Percentiles rank a stretch among this genome's conserved stretches.
phyloP scores from a whole-genome alignment of 1,140 invertebrate species.

The Zaprionus ornatus region DNA sequence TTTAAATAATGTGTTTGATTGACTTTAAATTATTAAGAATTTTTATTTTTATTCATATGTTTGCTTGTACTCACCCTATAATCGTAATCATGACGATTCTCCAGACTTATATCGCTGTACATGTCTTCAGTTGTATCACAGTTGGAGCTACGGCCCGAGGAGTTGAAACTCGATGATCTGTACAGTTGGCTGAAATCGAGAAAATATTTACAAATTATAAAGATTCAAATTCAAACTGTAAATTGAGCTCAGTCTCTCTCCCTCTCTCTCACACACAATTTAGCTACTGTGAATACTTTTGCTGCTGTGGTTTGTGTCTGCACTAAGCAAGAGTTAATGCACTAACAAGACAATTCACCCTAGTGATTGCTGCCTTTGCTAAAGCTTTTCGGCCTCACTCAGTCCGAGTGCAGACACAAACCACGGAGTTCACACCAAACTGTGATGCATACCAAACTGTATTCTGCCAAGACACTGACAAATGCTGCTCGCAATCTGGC shows the following conservation, averaged over 20 bases:
- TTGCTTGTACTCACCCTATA: constrained; percentile 89
- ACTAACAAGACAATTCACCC: no score
- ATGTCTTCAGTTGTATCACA: constrained; percentile 95
- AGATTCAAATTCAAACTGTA: not conserved
- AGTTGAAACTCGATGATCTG: constrained; percentile 95
- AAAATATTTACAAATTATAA: not conserved
- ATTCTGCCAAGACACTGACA: constrained; percentile 32
- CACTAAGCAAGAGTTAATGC: not conserved
- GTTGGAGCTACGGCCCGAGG: constrained; percentile 93
- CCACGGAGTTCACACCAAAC: not conserved
- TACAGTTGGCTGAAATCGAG: constrained; percentile 89
- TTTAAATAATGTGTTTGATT: no score
- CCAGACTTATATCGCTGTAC: constrained; percentile 95
- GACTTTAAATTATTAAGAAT: no score
- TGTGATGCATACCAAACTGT: constrained; percentile 32
- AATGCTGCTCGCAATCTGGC: constrained; percentile 1
- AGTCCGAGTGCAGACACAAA: constrained; percentile 14
- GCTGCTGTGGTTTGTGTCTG: constrained; percentile 17
- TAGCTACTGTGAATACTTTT: not conserved
- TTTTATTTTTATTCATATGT: no score
- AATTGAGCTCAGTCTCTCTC: not conserved
- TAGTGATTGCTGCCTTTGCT: not conserved
- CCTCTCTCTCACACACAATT: not conserved
- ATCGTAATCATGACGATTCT: constrained; percentile 95
- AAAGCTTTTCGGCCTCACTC: not conserved